These are phyloP conservation scores for Odontamblyopus rebecca DNA, from an alignment of 2,797 vertebrate genomes.

Conservation along the genomic window DNA sequence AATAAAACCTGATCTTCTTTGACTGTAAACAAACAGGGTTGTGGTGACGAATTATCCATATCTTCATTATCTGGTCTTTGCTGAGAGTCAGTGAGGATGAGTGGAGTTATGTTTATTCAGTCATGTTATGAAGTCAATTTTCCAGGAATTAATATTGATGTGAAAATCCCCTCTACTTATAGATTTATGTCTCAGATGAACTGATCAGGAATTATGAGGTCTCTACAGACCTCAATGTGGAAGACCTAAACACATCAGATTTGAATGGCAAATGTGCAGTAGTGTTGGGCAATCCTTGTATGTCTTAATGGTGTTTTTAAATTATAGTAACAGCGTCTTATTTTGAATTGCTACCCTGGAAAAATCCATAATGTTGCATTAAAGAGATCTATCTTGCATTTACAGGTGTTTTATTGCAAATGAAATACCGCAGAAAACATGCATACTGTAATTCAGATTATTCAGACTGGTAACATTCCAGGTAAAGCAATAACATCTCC, in stretches of 20 bases:
- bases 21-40: constrained; percentile 24
- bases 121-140: constrained; percentile 19
- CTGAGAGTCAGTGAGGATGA: constrained; percentile 28
- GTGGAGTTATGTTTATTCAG: constrained; percentile 39
- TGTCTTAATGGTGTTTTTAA: no score
- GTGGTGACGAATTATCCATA: constrained; percentile 32
- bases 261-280: not conserved
- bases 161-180: constrained; percentile 20
- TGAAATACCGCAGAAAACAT: no score
- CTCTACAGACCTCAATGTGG: not conserved
- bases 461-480: no score
- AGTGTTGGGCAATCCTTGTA: no score
- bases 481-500: no score
- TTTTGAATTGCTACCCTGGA: no score
- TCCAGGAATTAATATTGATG: constrained; percentile 38
- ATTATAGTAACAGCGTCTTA: no score
- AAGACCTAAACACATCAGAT: not conserved
- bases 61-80: constrained; percentile 29
- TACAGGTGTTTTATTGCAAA: no score
- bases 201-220: constrained; percentile 11
- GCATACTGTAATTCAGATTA: no score
- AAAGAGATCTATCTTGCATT: no score
- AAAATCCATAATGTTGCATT: no score
- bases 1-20: constrained; percentile 55
- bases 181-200: constrained; percentile 20